Evolutionary conservation across 2,113 vertebrate species (phyloP).

Genomic region (Columba livia): DNA sequence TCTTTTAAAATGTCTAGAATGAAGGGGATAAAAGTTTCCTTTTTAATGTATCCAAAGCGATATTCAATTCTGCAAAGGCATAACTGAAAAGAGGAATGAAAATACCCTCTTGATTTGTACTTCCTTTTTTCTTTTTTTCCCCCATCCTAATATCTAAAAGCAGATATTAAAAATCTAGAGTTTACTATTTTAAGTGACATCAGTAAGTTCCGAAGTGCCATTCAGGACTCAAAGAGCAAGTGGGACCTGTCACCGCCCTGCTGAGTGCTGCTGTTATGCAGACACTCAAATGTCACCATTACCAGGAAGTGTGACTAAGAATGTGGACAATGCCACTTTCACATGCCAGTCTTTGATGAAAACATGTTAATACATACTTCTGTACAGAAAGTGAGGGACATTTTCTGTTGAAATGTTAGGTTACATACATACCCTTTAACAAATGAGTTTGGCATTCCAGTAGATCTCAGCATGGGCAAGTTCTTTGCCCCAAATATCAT

Average conservation of each 20-base stretch:
- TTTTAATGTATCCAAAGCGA: not conserved
- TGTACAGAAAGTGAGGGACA: not conserved
- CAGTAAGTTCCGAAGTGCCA: not conserved
- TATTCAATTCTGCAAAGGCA: not conserved
- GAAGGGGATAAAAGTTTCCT: not conserved
- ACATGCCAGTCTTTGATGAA: not conserved
- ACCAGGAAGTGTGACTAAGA: not conserved
- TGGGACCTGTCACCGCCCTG: accelerated
- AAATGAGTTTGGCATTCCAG: conserved; percentile 66
- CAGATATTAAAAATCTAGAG: not conserved
- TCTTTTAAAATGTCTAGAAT: not conserved
- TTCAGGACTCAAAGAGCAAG: not conserved
- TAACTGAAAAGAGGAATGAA: not conserved
- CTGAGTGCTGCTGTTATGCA: not conserved
- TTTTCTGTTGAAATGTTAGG: not conserved
- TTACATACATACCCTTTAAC: conserved; percentile 78
- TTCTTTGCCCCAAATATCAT: conserved; percentile 75
- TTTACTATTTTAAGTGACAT: not conserved
- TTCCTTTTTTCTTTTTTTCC: too few relatives aligned
- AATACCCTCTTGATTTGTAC: not conserved
- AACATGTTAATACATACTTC: not conserved
- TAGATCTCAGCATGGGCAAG: conserved; percentile 71
- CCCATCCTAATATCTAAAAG: not conserved
- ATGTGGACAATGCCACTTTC: not conserved
- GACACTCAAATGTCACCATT: not conserved